Evolutionary conservation across 2,888 invertebrate genomes (phyloP), one percentile per base, ranked within the genome.

Genomic region (Cyaniris semiargus): DNA sequence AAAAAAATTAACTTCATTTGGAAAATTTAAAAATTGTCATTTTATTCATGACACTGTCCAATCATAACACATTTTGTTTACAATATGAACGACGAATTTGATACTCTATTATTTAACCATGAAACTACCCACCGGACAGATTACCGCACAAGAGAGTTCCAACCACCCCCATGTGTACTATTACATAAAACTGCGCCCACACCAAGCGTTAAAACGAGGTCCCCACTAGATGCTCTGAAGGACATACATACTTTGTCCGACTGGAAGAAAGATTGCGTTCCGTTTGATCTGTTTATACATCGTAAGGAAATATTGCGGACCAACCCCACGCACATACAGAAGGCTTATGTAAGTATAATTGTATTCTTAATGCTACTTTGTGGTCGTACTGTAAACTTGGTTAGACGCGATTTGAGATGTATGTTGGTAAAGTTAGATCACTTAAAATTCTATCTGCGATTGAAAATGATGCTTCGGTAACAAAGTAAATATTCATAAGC

Each of bases 171-270:
- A 0, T 72, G 66, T 31, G 6, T 10, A 27, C 60, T 5, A 66
- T 5, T 6, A 15, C 5, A 15, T 13, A 66, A 15, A 66, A 60
- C 3, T 58, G 60, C 13, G 6, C 66, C 27, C 18, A 5, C 7
- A 27, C 15, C 18, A 18, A 18, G 27, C 6, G 15, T 13, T 18
- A 66, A 31, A 13, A 31, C 15, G 15, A 66, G 66, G 15, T 6
- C 66, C 1, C 27, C 66, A 27, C 15, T 1, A 66, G 76, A 80
- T 1, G 83, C 83, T 6, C 31, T 85, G 76, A 88, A 85, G 78
- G 81, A 86, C 53, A 38, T 82, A 3, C 83, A 87, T 21, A 83
- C 87, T 1, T 53, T 89, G 74, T 80, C 80, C 0, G 81, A 84
- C 0, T 86, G 84, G 84, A 86, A 81, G 38, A 78, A 76, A 1